Base-by-base conservation (phyloP, 1,140 invertebrate species). In the Procambarus clarkii region DNA sequence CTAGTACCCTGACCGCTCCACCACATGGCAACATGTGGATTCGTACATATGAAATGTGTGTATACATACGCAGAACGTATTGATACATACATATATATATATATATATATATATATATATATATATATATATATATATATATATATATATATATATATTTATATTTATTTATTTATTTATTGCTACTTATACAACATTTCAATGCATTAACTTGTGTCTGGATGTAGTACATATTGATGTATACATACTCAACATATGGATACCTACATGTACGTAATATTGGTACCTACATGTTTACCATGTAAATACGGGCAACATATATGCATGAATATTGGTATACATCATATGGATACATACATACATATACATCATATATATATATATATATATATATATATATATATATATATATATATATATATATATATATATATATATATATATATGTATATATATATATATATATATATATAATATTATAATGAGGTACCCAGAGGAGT, bases 281-380 rank as follows among this genome's bases (percentile, higher is more conserved):
- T 34, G 34, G 34, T 34, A 34, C 34, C 34, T 34, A 34, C 34
- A 34, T 34, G 1, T 34, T 34, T 34, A 34, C 34, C 34, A 34
- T 34, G 1, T 34, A 34, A 34, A 34, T 34, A 34, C 34, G 34
- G 34, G 34, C 34, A 34, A 34, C 34, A 34, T 34, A 34, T 34
- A 34, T 34, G 34, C 34, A 34, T 34, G 48, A 50, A 83, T 82
- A 82, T 82, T 60, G 58, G 21, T 82, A n/a, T 82, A 82, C 58
- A 82, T 82, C 34, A 82, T 82, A 82, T 54, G 58, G 58, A 58
- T 54, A 82, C 58, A 82, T 54, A 82, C 58, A 82, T 54, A 82
- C 58, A 82, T 82, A 60, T 82, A 82, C 58, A 82, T 82, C 58
- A 82, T 82, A 82, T 82, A 82, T 82, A 82, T 82, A 82, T 82